These are phyloP conservation scores for Slavum lentiscoides DNA, from an alignment of 2,888 invertebrate genomes.

Conservation along the genomic window DNA sequence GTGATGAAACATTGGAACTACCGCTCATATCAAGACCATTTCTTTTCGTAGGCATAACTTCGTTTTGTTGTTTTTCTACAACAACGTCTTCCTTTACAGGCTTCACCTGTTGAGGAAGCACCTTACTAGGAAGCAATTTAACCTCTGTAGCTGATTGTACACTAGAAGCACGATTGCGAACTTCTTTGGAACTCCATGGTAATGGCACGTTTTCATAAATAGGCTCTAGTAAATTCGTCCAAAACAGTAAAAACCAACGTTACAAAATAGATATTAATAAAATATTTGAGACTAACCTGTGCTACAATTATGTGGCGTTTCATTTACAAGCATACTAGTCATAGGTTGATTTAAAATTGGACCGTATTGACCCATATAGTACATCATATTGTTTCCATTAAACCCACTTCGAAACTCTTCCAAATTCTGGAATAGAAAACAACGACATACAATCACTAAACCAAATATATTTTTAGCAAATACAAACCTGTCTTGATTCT, in stretches of 20 bases:
- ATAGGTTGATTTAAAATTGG: conserved; percentile 49
- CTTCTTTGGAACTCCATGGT: conserved; percentile 64
- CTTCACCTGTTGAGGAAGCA: conserved; percentile 17
- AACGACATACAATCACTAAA: conserved; percentile 11
- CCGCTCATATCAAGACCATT: conserved; percentile 21
- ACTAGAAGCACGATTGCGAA: conserved; percentile 67
- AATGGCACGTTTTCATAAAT: conserved; percentile 81
- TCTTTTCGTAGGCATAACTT: conserved; percentile 21
- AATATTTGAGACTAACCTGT: conserved; percentile 1
- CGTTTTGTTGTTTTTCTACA: not conserved
- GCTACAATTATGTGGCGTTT: conserved; percentile 29
- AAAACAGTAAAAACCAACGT: too few relatives aligned
- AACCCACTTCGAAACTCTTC: conserved; percentile 56
- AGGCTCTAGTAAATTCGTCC: conserved; percentile 64
- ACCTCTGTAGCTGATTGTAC: conserved; percentile 73
- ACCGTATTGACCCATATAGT: conserved; percentile 56
- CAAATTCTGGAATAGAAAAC: conserved; percentile 50
- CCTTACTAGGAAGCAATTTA: conserved; percentile 52
- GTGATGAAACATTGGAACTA: conserved; percentile 34
- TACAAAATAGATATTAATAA: not conserved
- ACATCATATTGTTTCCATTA: conserved; percentile 57
- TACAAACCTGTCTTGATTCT: conserved; percentile 57
- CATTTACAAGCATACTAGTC: conserved; percentile 32
- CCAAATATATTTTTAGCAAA: not conserved
- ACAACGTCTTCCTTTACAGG: conserved; percentile 18